These are phyloP conservation scores for Poecilia velifera DNA, from an alignment of 2,797 vertebrate genomes.

Conservation along the genomic window DNA sequence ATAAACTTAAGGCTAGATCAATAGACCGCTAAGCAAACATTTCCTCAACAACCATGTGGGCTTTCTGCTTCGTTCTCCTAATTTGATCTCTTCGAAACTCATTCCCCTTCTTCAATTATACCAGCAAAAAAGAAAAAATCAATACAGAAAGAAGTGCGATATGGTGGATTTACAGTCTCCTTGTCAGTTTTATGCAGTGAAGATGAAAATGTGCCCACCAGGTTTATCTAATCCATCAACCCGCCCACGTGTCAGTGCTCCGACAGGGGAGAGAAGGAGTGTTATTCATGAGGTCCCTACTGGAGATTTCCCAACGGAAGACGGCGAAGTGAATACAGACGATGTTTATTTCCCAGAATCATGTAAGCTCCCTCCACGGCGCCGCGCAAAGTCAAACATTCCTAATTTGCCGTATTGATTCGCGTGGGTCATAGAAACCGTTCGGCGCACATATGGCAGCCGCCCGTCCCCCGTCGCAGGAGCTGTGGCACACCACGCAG, in stretches of 20 bases:
- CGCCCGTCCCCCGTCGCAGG: constrained; percentile 54
- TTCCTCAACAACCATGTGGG: constrained; percentile 24
- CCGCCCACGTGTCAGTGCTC: constrained; percentile 55
- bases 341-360: constrained; percentile 74
- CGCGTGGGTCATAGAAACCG: constrained; percentile 43
- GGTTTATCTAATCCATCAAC: constrained; percentile 78
- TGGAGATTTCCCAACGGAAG: constrained; percentile 79
- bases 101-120: constrained; percentile 56
- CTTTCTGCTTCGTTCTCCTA: constrained; percentile 17
- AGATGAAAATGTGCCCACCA: constrained; percentile 69
- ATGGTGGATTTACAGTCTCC: constrained; percentile 2
- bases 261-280: constrained; percentile 35
- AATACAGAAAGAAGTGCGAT: constrained; percentile 55
- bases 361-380: constrained; percentile 68
- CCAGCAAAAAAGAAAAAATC: constrained; percentile 37
- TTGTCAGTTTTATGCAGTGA: constrained; percentile 39
- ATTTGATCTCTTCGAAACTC: constrained; percentile 47
- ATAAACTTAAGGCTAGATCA: constrained; percentile 37
- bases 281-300: constrained; percentile 76
- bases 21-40: constrained; percentile 44
- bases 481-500: constrained; percentile 59
- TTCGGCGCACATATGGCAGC: constrained; percentile 61
- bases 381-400: constrained; percentile 71
- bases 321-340: constrained; percentile 77
- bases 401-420: constrained; percentile 70